Evolutionary conservation across 2,113 vertebrate species (phyloP).

Genomic region (Nibea coibor): DNA sequence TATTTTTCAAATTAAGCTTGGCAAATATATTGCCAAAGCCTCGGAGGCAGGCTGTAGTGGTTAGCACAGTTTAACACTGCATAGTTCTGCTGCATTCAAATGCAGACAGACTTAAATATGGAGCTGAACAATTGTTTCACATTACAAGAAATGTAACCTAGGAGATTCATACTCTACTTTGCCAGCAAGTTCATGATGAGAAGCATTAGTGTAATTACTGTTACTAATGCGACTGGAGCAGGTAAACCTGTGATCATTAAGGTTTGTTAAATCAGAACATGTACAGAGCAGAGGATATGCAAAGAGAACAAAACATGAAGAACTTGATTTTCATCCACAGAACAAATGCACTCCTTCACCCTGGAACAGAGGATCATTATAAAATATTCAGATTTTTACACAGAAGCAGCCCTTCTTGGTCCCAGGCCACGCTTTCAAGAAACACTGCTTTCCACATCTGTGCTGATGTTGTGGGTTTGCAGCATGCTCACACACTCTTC

Average conservation of each 20-base stretch:
- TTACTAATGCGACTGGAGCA: conserved; percentile 9
- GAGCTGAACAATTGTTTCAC: conserved; percentile 26
- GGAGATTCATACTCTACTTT: not conserved
- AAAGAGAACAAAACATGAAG: not conserved
- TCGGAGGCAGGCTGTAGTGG: conserved; percentile 11
- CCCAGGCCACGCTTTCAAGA: conserved; percentile 18
- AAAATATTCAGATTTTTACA: not conserved
- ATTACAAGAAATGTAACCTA: not conserved
- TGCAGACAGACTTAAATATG: conserved; percentile 1
- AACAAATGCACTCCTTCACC: not conserved
- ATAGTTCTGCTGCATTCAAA: conserved; percentile 11
- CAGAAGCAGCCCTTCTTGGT: not conserved
- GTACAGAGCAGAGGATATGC: not conserved
- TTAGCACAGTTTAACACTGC: conserved; percentile 20
- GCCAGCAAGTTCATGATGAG: not conserved
- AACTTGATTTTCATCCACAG: not conserved
- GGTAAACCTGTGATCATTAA: conserved; percentile 3
- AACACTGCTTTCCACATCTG: conserved; percentile 45
- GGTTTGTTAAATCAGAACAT: not conserved
- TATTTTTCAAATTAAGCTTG: conserved; percentile 49
- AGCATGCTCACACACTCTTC: conserved; percentile 24
- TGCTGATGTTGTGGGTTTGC: conserved; percentile 49
- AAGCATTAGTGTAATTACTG: conserved; percentile 19
- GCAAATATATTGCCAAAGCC: conserved; percentile 37
- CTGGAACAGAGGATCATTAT: not conserved